A percentile compares a stretch with the other conserved stretches of the same genome.
These are phyloP conservation scores for Knipowitschia caucasica DNA, from an alignment of 2,797 vertebrate genomes.

Conservation along the genomic window DNA sequence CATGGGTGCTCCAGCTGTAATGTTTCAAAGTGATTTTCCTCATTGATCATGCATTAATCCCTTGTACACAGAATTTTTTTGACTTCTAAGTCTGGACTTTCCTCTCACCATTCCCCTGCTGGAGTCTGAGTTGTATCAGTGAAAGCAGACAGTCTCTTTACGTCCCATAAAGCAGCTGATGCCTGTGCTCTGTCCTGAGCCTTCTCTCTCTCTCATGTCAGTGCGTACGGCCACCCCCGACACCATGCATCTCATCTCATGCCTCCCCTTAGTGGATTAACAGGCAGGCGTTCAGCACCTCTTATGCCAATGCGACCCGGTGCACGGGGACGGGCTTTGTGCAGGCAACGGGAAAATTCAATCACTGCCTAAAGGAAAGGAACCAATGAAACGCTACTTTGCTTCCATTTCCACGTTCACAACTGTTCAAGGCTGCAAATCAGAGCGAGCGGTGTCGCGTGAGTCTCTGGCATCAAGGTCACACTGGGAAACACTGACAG, in stretches of 20 bases:
- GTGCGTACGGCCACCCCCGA: constrained; percentile 63
- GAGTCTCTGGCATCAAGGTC: constrained; percentile 22
- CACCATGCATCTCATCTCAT: constrained; percentile 76
- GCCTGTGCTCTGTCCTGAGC: constrained; percentile 31
- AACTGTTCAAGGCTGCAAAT: constrained; percentile 61
- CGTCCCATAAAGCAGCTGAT: constrained; percentile 61
- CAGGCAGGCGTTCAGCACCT: constrained; percentile 59
- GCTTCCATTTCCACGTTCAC: constrained; percentile 70
- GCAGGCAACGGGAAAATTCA: constrained; percentile 76
- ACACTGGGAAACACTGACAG: constrained; percentile 3
- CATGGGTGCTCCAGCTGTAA: too few relatives aligned
- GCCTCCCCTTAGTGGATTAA: constrained; percentile 73
- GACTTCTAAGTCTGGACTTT: too few relatives aligned
- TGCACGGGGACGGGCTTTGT: constrained; percentile 70
- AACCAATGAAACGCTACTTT: constrained; percentile 69
- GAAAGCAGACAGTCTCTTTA: constrained; percentile 23
- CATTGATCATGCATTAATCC: too few relatives aligned
- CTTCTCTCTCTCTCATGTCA: constrained; percentile 39
- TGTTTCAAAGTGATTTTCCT: too few relatives aligned
- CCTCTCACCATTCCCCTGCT: too few relatives aligned
- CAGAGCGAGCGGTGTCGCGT: constrained; percentile 33
- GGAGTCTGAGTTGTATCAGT: background rate
- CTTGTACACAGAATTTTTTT: too few relatives aligned
- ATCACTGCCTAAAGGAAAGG: constrained; percentile 75
- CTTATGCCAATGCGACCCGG: constrained; percentile 59